Conservation (phyloP, 2,797 vertebrate species). For the Coracias cyanogaster region DNA sequence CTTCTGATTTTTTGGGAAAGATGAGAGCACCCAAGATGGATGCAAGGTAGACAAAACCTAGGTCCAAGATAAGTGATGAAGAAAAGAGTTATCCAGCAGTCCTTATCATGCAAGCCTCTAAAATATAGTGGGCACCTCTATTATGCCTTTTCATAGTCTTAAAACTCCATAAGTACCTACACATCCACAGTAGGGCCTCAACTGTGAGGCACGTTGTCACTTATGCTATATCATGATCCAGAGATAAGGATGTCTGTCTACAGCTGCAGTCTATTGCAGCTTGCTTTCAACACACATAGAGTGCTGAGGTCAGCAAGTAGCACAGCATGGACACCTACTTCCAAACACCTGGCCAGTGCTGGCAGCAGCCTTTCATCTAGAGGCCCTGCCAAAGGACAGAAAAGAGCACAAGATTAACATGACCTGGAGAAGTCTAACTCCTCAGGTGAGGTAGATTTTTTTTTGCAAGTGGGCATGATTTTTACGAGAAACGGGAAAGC, state of each 20-base stretch:
- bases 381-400: background rate
- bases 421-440: background rate
- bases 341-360: background rate
- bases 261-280: background rate
- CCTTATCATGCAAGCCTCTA: background rate
- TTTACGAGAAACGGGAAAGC: background rate
- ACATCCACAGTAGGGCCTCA: background rate
- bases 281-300: background rate
- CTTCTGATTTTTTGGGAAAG: background rate
- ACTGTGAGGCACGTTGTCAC: background rate
- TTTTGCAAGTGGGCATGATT: background rate
- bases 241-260: background rate
- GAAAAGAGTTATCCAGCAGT: background rate
- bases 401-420: background rate
- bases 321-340: background rate
- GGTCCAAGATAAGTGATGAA: background rate
- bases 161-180: background rate
- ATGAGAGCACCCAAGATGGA: background rate
- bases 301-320: background rate
- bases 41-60: background rate
- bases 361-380: background rate
- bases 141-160: background rate
- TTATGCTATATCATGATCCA: background rate
- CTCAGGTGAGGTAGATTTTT: background rate
- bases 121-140: background rate